These are phyloP conservation scores for Dynastes hyllus DNA, from an alignment of 2,888 invertebrate species.

Conservation along the genomic window DNA sequence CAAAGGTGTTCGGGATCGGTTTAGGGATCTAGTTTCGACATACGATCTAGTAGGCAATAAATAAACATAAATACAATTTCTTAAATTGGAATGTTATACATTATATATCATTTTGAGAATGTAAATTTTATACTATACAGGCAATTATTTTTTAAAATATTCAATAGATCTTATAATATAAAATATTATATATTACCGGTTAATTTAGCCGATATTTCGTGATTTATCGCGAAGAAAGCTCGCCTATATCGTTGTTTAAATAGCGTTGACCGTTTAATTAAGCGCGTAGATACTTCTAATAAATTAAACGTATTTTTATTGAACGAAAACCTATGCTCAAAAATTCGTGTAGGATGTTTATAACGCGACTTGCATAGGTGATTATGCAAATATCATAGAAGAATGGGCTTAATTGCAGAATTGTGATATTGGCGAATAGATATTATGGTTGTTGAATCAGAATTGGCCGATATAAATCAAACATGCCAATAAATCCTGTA, in stretches of 20 bases:
- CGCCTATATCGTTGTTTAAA: constrained; percentile 1
- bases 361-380: background rate
- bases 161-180: background rate
- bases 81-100: constrained; percentile 26
- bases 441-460: no score
- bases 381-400: constrained; percentile 15
- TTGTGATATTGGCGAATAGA: no score
- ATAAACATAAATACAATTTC: constrained; percentile 22
- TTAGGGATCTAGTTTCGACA: background rate
- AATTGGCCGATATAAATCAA: no score
- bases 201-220: constrained; percentile 1
- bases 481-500: no score
- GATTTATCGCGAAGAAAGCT: constrained; percentile 19
- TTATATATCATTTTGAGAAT: constrained; percentile 32
- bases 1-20: constrained; percentile 1
- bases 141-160: constrained; percentile 32
- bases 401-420: no score
- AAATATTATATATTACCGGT: constrained; percentile 10
- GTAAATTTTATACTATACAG: background rate
- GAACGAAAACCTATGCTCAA: constrained; percentile 5
- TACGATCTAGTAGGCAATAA: constrained; percentile 1
- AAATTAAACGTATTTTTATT: constrained; percentile 7
- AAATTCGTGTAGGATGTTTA: constrained; percentile 12
- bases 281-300: constrained; percentile 3
- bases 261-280: constrained; percentile 20